A percentile compares a stretch with the other conserved stretches of the same genome.
Evolutionary conservation across 2,888 invertebrate genomes (phyloP).

Genomic region (Epinotia demarniana): DNA sequence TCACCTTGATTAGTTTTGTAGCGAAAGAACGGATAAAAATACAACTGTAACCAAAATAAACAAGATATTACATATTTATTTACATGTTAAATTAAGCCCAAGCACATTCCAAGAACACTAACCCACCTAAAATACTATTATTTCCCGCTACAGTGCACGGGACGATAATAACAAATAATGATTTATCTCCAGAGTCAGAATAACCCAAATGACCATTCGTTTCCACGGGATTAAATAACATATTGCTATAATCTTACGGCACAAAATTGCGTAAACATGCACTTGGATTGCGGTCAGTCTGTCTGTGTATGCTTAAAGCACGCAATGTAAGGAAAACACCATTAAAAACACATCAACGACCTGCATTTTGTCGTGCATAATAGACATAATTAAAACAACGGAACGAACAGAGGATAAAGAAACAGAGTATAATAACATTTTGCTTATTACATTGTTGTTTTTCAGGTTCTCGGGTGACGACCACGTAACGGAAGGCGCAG

Average conservation of each 20-base stretch:
- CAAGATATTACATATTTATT: background rate
- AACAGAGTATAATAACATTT: background rate
- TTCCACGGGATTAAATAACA: background rate
- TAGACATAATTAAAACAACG: slow-evolving; percentile 37
- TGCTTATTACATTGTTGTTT: background rate
- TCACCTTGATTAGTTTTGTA: no score
- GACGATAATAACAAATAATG: slow-evolving; percentile 39
- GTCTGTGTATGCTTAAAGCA: slow-evolving; percentile 22
- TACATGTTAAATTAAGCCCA: background rate
- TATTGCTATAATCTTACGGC: background rate
- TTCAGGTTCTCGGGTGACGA: no score
- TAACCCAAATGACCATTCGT: background rate
- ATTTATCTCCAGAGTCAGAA: background rate
- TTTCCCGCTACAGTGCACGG: slow-evolving; percentile 39
- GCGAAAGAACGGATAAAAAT: background rate
- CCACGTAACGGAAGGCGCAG: no score
- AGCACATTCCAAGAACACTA: background rate
- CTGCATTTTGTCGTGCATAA: slow-evolving; percentile 43
- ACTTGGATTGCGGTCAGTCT: background rate
- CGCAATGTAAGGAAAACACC: slow-evolving; percentile 40
- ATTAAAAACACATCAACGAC: slow-evolving; percentile 43
- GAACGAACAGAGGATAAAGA: background rate
- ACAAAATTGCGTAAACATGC: background rate
- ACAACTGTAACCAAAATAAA: background rate
- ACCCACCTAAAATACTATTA: slow-evolving; percentile 48